Percentiles rank a stretch among this genome's conserved stretches.
Evolutionary conservation across 2,888 invertebrate species (phyloP).

Genomic region (Erpobdella octoculata): DNA sequence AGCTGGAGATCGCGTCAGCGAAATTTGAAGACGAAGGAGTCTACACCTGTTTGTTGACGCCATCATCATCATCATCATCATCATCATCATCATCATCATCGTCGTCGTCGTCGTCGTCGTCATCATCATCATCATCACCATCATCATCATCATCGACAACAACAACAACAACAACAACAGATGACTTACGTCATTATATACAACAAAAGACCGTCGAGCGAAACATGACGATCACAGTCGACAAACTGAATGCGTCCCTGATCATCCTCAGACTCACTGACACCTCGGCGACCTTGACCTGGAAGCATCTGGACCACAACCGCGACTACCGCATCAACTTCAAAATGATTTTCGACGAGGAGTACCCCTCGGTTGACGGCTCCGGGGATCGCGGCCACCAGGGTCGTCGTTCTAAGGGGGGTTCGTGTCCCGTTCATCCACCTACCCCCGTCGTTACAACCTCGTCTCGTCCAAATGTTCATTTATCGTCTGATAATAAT

Average conservation of each 20-base stretch:
- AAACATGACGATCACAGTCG: constrained; percentile 30
- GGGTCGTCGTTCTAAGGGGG: too few relatives aligned
- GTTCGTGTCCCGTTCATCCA: not conserved
- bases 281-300: constrained; percentile 36
- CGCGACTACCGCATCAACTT: constrained; percentile 36
- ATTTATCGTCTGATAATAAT: too few relatives aligned
- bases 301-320: constrained; percentile 32
- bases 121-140: constrained; percentile 13
- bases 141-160: constrained; percentile 9
- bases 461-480: too few relatives aligned
- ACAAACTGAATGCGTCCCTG: constrained; percentile 32
- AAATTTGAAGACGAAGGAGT: constrained; percentile 32
- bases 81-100: constrained; percentile 12
- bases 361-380: not conserved
- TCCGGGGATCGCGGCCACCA: not conserved
- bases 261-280: constrained; percentile 34
- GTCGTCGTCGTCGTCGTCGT: constrained; percentile 9
- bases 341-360: constrained; percentile 10
- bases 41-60: constrained; percentile 34
- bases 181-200: too few relatives aligned
- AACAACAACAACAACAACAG: not conserved
- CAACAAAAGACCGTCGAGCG: constrained; percentile 28
- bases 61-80: not conserved
- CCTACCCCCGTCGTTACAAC: not conserved
- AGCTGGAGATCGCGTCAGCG: constrained; percentile 33